These are phyloP conservation scores for Conomelus anceps DNA, from an alignment of 2,888 invertebrate species.

Conservation along the genomic window DNA sequence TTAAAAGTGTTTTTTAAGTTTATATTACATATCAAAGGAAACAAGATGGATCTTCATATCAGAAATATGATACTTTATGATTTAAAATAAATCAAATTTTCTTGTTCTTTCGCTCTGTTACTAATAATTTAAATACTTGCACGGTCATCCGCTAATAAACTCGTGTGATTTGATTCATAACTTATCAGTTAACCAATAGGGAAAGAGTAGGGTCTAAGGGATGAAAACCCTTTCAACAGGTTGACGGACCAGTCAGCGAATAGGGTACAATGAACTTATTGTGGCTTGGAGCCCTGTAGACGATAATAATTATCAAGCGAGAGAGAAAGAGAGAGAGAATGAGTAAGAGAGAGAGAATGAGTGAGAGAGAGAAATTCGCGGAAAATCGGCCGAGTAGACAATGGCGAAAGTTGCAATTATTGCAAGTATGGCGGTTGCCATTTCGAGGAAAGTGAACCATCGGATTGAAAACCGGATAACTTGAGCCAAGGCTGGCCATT, in stretches of 20 bases:
- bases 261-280: background rate
- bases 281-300: background rate
- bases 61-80: too few species aligned
- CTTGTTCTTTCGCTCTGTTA: too few species aligned
- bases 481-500: background rate
- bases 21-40: too few species aligned
- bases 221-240: background rate
- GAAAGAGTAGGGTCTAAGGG: background rate
- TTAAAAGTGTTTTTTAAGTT: too few species aligned
- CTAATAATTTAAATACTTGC: too few species aligned
- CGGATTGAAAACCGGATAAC: background rate
- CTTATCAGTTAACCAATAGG: too few species aligned
- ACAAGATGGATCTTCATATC: too few species aligned
- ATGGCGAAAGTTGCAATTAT: background rate
- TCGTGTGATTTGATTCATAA: background rate
- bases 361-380: too few species aligned
- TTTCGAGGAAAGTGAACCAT: background rate
- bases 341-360: background rate
- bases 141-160: too few species aligned
- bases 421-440: background rate
- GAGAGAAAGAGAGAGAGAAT: background rate
- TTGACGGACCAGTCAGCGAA: background rate
- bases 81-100: too few species aligned
- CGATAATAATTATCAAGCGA: background rate
- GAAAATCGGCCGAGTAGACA: too few species aligned